Percentiles rank a stretch among this genome's conserved stretches.
phyloP scores from a whole-genome alignment of 2,888 invertebrate species.

The Lepidochrysops patricia region DNA sequence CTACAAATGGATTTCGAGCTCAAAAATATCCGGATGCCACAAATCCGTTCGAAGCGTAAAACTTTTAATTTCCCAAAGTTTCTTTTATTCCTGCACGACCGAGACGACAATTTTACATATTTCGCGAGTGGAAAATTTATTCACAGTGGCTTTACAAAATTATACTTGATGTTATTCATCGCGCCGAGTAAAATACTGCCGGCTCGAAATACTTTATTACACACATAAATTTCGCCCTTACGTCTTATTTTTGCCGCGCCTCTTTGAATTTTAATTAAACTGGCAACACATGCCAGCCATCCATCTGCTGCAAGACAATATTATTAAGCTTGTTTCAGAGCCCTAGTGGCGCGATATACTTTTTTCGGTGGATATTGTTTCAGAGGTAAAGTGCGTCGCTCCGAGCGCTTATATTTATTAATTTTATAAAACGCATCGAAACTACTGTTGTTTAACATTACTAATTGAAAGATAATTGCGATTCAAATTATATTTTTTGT shows the following conservation, averaged over 20 bases:
- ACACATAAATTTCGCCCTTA: constrained; percentile 30
- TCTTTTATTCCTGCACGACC: neutral
- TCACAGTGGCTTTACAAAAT: neutral
- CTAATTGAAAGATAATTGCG: too few relatives aligned
- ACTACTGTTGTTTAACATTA: too few relatives aligned
- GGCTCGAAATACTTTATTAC: constrained; percentile 30
- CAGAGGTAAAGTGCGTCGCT: neutral
- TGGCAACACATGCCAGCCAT: constrained; percentile 4
- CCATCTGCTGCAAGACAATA: constrained; percentile 5
- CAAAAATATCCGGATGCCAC: neutral
- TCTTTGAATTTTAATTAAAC: constrained; percentile 29
- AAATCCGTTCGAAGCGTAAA: neutral
- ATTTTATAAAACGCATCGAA: too few relatives aligned
- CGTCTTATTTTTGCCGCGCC: constrained; percentile 34
- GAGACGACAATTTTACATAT: neutral
- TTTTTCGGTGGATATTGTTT: neutral
- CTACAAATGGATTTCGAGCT: too few relatives aligned
- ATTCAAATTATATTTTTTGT: too few relatives aligned
- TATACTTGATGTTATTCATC: constrained; percentile 4
- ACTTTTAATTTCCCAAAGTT: neutral
- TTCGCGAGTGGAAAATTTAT: constrained; percentile 5
- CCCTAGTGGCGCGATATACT: neutral
- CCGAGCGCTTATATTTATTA: too few relatives aligned
- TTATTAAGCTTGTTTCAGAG: constrained; percentile 7
- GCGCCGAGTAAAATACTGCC: constrained; percentile 7